Conservation (phyloP, 2,797 vertebrate species). For the Parauchenoglanis ngamensis region DNA sequence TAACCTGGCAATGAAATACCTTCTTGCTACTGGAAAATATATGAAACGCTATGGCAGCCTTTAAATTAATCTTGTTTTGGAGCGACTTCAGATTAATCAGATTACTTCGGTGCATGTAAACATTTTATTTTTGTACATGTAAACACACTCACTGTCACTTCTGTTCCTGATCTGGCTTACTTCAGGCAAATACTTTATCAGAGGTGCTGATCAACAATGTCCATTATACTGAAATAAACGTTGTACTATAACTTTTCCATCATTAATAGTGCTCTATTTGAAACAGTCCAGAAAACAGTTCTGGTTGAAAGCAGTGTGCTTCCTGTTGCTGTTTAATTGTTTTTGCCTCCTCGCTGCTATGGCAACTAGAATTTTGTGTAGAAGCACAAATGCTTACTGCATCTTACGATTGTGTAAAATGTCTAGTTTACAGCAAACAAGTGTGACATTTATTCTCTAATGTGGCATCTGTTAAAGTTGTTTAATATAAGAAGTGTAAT, state of each 20-base stretch:
- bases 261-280: not conserved
- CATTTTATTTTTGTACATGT: not conserved
- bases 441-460: not conserved
- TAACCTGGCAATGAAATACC: not conserved
- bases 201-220: not conserved
- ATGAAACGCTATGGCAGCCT: not conserved
- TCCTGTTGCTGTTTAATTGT: slow-evolving; percentile 53
- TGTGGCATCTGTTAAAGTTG: not conserved
- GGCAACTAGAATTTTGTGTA: slow-evolving; percentile 46
- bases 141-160: not conserved
- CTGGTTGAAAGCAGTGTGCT: not conserved
- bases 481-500: not conserved
- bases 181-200: not conserved
- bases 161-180: not conserved
- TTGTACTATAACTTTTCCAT: not conserved
- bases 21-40: not conserved
- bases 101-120: not conserved
- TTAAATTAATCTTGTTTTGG: not conserved
- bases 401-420: not conserved
- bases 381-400: not conserved
- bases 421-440: slow-evolving; percentile 16
- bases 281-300: not conserved
- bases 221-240: too few species aligned
- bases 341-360: slow-evolving; percentile 47
- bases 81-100: not conserved